A percentile compares a stretch with the other conserved stretches of the same genome.
phyloP scores from a whole-genome alignment of 2,797 vertebrate species.

The Garrulus glandarius region DNA sequence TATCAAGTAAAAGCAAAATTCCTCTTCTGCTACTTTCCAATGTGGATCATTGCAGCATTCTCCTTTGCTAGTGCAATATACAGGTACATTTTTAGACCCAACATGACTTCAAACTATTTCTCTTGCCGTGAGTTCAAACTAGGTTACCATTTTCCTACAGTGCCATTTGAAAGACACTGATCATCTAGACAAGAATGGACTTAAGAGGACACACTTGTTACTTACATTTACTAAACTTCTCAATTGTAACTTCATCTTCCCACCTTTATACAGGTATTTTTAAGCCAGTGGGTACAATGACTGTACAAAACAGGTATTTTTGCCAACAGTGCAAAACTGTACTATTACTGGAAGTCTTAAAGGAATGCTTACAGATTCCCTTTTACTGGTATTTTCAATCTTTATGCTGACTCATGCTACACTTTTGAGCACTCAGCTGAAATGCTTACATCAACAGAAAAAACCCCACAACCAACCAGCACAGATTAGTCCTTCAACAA shows the following conservation, averaged over 20 bases:
- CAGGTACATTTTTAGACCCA: background rate
- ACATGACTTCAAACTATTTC: background rate
- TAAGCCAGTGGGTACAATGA: background rate
- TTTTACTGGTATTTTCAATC: conserved; percentile 13
- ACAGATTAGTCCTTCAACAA: background rate
- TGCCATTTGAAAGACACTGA: background rate
- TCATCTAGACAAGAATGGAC: background rate
- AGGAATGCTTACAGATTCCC: background rate
- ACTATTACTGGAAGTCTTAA: conserved; percentile 10
- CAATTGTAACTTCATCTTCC: background rate
- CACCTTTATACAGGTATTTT: background rate
- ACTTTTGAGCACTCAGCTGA: background rate
- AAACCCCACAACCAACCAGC: background rate
- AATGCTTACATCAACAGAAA: background rate
- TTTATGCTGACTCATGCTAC: conserved; percentile 20
- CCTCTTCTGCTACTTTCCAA: background rate
- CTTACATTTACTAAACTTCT: background rate
- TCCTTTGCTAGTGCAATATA: background rate
- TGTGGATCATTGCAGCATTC: background rate
- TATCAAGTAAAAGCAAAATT: background rate
- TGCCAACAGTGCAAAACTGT: background rate
- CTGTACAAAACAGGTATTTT: background rate
- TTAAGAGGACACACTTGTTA: background rate
- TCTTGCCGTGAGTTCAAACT: background rate
- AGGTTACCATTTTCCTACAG: background rate